Base-by-base conservation (phyloP, 2,797 vertebrate genomes). In the Tadarida brasiliensis region DNA sequence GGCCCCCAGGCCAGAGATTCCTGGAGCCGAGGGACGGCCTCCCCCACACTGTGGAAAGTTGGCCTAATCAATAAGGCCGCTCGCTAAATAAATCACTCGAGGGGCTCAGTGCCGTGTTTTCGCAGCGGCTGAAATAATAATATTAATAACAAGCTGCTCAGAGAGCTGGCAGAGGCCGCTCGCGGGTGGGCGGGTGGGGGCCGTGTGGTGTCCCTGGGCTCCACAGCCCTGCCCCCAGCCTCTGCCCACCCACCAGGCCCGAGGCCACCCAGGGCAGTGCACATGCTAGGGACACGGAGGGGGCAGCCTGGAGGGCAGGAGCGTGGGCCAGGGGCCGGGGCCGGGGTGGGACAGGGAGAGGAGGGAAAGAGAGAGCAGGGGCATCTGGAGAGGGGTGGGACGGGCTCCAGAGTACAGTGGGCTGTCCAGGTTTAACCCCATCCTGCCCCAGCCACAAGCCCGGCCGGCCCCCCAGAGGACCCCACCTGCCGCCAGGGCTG, bases 21-120 rank as follows among this genome's bases (percentile, higher is more conserved):
- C 56, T 20, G 61, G 81, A 87, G 82, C 95, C 17, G 4, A 70
- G 91, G 61, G 22, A 0, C 63, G 11, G 73, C 74, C 51, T 61
- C 17, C 73, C 68, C 83, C 51, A 16, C 61, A 11, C 80, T 11
- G 0, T 84, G 88, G 91, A 91, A 85, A 91, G 87, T 39, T 68
- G 83, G 94, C 83, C 95, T 93, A 77, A 93, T 92, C 94, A 76
- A 77, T 96, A 63, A 47, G 83, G 90, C 94, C 11, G 8, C 59
- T 65, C 0, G n/a, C 83, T 87, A 65, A 89, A 96, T 96, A 92
- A 92, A 90, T 96, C 97, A 90, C 88, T 91, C 3, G 20, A 56
- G 35, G 78, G 91, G 80, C 77, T 88, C n/a, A 56, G 77, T 2
- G n/a, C 81, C 9, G 67, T 63, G 85, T 85, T 90, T 83, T 65